Conservation (phyloP, 2,888 invertebrate species). For the Cryptocephalus moraei region DNA sequence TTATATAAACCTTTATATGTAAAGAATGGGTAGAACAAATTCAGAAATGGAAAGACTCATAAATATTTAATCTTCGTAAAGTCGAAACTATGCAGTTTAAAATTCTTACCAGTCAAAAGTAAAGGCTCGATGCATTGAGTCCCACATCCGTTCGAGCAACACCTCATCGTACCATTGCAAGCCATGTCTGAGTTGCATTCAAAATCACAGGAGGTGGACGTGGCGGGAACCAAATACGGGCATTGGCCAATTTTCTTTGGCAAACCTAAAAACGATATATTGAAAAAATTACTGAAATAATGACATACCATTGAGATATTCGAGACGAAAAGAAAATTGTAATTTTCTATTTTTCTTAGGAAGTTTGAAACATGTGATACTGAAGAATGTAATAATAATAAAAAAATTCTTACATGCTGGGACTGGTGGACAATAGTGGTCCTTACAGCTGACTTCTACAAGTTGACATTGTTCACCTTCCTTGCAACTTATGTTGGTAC, state of each 20-base stretch:
- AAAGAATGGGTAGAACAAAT: too few relatives aligned
- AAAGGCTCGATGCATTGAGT: constrained; percentile 68
- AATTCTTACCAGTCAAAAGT: constrained; percentile 47
- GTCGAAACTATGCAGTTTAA: background rate
- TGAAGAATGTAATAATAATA: background rate
- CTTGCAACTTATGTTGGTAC: constrained; percentile 55
- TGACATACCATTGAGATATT: too few relatives aligned
- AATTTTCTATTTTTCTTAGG: too few relatives aligned
- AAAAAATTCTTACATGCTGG: constrained; percentile 60
- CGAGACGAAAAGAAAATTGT: too few relatives aligned
- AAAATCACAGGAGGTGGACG: constrained; percentile 59
- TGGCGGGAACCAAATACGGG: constrained; percentile 66
- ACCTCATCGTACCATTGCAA: constrained; percentile 59
- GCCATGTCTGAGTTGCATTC: constrained; percentile 69
- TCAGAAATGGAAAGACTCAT: too few relatives aligned
- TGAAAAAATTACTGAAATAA: too few relatives aligned
- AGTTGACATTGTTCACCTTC: constrained; percentile 65
- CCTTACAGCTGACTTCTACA: constrained; percentile 76
- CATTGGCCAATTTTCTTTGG: constrained; percentile 71
- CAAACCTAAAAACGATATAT: constrained; percentile 29
- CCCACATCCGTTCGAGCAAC: constrained; percentile 82
- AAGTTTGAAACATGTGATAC: too few relatives aligned
- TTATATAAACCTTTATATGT: too few relatives aligned
- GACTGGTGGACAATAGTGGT: constrained; percentile 77
- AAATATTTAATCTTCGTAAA: background rate